phyloP scores from a whole-genome alignment of 2,888 invertebrate genomes.

The Serrognathus titanus region DNA sequence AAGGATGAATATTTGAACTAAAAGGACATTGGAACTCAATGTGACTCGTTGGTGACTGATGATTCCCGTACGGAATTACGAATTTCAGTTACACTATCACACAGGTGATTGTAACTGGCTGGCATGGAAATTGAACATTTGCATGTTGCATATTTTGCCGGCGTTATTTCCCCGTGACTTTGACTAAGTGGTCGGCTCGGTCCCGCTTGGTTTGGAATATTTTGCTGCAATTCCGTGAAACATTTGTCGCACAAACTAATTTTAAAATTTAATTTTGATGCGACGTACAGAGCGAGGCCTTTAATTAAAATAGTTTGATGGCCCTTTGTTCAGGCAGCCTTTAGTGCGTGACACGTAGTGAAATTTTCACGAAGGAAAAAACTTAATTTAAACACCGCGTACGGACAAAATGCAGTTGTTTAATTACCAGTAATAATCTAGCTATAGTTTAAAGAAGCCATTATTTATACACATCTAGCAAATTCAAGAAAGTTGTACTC shows the following conservation, averaged over 20 bases:
- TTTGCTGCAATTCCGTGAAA: conserved; percentile 5
- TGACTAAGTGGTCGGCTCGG: conserved; percentile 28
- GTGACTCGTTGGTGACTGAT: not conserved
- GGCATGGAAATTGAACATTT: conserved; percentile 30
- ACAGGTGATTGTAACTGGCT: conserved; percentile 23
- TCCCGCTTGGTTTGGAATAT: conserved; percentile 1
- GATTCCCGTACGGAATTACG: conserved; percentile 24
- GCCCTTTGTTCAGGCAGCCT: conserved; percentile 2
- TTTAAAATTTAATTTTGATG: conserved; percentile 9
- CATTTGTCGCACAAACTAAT: conserved; percentile 8
- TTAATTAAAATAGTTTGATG: conserved; percentile 8
- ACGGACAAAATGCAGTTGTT: too few species aligned
- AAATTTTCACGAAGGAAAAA: not conserved
- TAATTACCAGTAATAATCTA: too few species aligned
- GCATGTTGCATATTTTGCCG: conserved; percentile 29
- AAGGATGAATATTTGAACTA: too few species aligned
- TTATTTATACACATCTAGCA: too few species aligned
- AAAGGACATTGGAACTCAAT: too few species aligned
- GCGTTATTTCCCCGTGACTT: conserved; percentile 27
- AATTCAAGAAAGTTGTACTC: too few species aligned
- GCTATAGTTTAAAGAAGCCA: too few species aligned
- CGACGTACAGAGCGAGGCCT: conserved; percentile 4
- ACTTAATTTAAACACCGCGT: not conserved
- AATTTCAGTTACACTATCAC: conserved; percentile 24
- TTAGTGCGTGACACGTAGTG: not conserved